Evolutionary conservation across 1,140 invertebrate species (phyloP), one percentile per base, ranked within the genome.

Genomic region (Microvelia longipes): DNA sequence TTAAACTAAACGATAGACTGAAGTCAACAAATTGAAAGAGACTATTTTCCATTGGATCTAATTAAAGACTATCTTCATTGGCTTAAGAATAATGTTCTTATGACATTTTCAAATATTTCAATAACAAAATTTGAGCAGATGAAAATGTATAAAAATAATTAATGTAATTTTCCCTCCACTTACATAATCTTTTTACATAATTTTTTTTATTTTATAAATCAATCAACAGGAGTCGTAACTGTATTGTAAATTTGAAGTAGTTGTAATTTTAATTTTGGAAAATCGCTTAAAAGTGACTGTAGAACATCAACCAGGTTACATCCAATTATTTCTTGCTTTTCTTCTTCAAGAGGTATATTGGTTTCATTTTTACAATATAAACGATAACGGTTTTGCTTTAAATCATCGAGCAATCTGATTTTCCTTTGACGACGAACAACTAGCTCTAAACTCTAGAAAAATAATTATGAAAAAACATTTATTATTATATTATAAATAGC

Each of bases 391-490:
- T 80, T 76, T 25, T 74, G 79, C 72, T 80, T 80, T 0, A 87
- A 74, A 27, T 84, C 82, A 26, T 81, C 77, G 65, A 86, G 82
- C 25, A 83, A 77, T 69, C 81, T 81, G 0, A 82, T 79, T 74
- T 84, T 84, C 35, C 81, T 81, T 74, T 88, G 86, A 71, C 83
- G 82, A n/a, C 83, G 79, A 2, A 87, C 77, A 15, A 87, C 77
- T 64, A 82, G 75, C 74, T 87, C 85, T 14, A 87, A 79, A 73
- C 85, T 87, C 78, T 85, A 73, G 68, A 76, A 73, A n/a, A n/a
- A n/a, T n/a, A n/a, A n/a, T n/a, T n/a, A n/a, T 74, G 60, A 13
- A n/a, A 60, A 60, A 60, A 13, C n/a, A n/a, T n/a, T n/a, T n/a
- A n/a, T n/a, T n/a, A n/a, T n/a, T 14, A 70, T 66, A 62, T 72